phyloP scores from a whole-genome alignment of 1,140 invertebrate genomes.

The Neodiprion virginianus region DNA sequence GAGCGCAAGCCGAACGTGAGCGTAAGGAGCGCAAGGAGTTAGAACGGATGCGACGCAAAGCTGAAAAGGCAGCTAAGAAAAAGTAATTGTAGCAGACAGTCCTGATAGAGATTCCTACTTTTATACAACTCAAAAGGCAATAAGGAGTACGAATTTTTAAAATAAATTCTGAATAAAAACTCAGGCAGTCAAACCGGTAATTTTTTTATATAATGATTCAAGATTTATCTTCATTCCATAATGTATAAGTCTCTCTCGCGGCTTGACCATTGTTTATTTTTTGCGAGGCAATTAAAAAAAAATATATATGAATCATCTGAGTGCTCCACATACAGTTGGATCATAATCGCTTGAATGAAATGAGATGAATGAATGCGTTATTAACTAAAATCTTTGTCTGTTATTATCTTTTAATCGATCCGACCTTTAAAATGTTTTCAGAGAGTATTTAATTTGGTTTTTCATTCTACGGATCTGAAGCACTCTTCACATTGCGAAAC shows the following conservation, averaged over 20 bases:
- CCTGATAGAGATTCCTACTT: neutral
- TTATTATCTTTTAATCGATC: too few relatives aligned
- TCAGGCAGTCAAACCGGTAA: constrained; percentile 2
- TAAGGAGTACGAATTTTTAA: neutral
- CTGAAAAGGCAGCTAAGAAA: constrained; percentile 80
- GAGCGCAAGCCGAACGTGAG: constrained; percentile 80
- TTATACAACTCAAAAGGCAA: neutral
- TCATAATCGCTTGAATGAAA: neutral
- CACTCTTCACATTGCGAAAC: too few relatives aligned
- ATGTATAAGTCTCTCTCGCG: neutral
- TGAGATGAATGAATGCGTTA: neutral
- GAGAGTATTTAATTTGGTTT: too few relatives aligned
- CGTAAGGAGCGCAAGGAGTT: constrained; percentile 80
- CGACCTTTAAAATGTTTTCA: too few relatives aligned
- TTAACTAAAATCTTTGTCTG: neutral
- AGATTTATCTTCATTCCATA: neutral
- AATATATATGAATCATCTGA: neutral
- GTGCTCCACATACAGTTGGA: neutral
- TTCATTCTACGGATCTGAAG: too few relatives aligned
- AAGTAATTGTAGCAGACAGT: constrained; percentile 41
- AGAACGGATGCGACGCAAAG: constrained; percentile 78
- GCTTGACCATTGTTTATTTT: neutral
- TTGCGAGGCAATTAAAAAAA: neutral
- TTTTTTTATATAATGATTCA: neutral
- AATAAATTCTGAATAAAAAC: neutral